phyloP scores from a whole-genome alignment of 2,797 vertebrate genomes.

The Leptoclinus maculatus region DNA sequence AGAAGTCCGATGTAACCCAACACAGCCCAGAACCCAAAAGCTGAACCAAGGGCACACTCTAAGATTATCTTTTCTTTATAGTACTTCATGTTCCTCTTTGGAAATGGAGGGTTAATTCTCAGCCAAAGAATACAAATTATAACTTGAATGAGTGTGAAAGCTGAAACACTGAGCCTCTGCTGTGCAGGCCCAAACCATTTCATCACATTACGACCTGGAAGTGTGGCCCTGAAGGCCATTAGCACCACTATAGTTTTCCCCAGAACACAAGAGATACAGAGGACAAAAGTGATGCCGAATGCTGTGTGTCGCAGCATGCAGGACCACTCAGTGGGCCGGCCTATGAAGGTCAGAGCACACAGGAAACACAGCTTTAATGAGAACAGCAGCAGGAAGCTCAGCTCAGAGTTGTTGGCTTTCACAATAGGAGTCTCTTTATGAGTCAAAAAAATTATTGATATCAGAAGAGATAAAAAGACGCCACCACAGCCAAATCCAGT shows the following conservation, averaged over 20 bases:
- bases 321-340: constrained; percentile 75
- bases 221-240: too few relatives aligned
- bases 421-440: constrained; percentile 75
- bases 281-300: constrained; percentile 78
- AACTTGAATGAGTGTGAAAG: too few relatives aligned
- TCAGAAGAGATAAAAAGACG: constrained; percentile 67
- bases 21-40: constrained; percentile 68
- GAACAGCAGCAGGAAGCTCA: constrained; percentile 78
- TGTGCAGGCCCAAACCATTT: too few relatives aligned
- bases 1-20: constrained; percentile 69
- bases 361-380: constrained; percentile 76
- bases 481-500: constrained; percentile 70
- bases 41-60: constrained; percentile 70
- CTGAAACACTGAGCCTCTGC: too few relatives aligned
- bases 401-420: constrained; percentile 74
- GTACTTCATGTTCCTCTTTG: too few relatives aligned
- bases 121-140: too few relatives aligned
- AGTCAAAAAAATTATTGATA: constrained; percentile 59
- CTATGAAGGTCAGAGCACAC: constrained; percentile 76
- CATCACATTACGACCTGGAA: too few relatives aligned
- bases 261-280: constrained; percentile 78
- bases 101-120: too few relatives aligned
- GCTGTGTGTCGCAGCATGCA: constrained; percentile 79
- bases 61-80: too few relatives aligned
- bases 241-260: constrained; percentile 79